These are phyloP conservation scores for Drosophila navojoa DNA, from an alignment of 1,140 invertebrate species.

Conservation along the genomic window DNA sequence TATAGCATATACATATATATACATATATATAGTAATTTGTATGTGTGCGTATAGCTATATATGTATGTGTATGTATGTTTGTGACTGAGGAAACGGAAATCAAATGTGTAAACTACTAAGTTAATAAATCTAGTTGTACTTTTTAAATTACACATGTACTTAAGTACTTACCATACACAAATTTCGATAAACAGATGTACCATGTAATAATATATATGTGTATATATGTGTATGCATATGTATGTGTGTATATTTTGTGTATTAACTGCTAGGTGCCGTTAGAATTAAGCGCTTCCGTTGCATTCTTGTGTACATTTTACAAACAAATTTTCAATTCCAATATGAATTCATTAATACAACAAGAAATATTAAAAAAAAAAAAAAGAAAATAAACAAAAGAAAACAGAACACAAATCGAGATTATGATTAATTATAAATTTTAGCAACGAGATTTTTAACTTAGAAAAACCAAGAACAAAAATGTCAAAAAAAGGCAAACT, in stretches of 20 bases:
- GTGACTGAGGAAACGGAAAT: conserved; percentile 39
- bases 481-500: conserved; percentile 44
- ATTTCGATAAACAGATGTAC: conserved; percentile 14
- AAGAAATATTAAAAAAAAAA: neutral
- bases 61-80: conserved; percentile 12
- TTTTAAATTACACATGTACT: conserved; percentile 27
- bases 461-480: conserved; percentile 46
- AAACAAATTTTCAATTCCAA: conserved; percentile 19
- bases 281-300: conserved; percentile 73
- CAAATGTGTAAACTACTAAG: conserved; percentile 61
- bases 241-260: conserved; percentile 66
- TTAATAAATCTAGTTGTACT: conserved; percentile 30
- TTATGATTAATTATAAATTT: conserved; percentile 41
- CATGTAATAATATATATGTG: no score
- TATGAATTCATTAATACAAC: conserved; percentile 17
- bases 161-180: conserved; percentile 7
- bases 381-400: no score
- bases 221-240: conserved; percentile 12
- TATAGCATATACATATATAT: conserved; percentile 11
- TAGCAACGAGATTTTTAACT: conserved; percentile 75
- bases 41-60: conserved; percentile 23
- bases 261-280: conserved; percentile 69
- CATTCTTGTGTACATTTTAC: conserved; percentile 56
- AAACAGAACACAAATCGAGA: neutral
- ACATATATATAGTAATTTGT: conserved; percentile 25